A percentile compares a stretch with the other conserved stretches of the same genome.
phyloP scores from a whole-genome alignment of 2,797 vertebrate species.

The Dendrocincla fuliginosa region DNA sequence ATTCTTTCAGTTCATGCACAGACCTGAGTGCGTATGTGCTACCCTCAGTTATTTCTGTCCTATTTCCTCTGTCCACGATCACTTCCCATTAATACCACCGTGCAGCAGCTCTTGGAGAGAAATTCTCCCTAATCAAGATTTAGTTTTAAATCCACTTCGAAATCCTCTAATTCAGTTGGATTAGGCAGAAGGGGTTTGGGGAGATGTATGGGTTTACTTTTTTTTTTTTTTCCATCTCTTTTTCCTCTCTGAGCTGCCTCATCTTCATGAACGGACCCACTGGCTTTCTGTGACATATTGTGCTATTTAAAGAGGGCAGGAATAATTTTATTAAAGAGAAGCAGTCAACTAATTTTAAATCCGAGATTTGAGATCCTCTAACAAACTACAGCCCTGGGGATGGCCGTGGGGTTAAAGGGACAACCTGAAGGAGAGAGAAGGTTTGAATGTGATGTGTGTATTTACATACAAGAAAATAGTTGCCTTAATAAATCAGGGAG shows the following conservation, averaged over 20 bases:
- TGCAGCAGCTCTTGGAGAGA: slow-evolving; percentile 70
- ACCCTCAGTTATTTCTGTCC: slow-evolving; percentile 69
- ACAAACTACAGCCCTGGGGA: background rate
- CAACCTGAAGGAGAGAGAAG: background rate
- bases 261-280: background rate
- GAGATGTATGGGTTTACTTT: background rate
- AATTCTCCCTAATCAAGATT: slow-evolving; percentile 71
- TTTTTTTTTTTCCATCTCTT: background rate
- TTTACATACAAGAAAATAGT: background rate
- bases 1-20: background rate
- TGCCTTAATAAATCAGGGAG: background rate
- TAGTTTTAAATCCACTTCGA: slow-evolving; percentile 59
- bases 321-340: slow-evolving; percentile 42
- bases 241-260: background rate
- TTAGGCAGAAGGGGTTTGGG: slow-evolving; percentile 15
- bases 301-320: slow-evolving; percentile 25
- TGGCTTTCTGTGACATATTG: background rate
- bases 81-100: slow-evolving; percentile 66
- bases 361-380: background rate
- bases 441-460: accelerated
- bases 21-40: slow-evolving; percentile 39
- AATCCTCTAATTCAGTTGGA: slow-evolving; percentile 64
- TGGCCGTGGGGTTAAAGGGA: background rate
- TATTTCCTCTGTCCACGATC: slow-evolving; percentile 68
- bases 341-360: background rate